Percentiles rank a stretch among this genome's conserved stretches.
Conservation (phyloP, 1,140 invertebrate species). For the Cydia pomonella region DNA sequence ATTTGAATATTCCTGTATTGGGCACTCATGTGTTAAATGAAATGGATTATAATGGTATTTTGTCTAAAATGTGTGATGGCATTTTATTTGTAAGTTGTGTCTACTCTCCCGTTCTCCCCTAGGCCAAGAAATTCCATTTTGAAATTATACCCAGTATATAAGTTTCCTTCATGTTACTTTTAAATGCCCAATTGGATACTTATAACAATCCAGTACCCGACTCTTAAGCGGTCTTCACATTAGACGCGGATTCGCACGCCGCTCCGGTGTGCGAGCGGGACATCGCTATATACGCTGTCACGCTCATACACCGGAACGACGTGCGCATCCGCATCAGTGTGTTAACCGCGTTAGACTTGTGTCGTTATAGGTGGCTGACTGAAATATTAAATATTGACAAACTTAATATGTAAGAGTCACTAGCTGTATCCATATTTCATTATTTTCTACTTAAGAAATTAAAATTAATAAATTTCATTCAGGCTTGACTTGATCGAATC, state of each 20-base stretch:
- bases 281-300: no score
- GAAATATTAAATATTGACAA: slow-evolving; percentile 36
- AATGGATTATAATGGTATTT: no score
- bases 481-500: not conserved
- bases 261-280: no score
- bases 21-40: no score
- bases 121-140: not conserved
- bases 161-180: slow-evolving; percentile 26
- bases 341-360: slow-evolving; percentile 13
- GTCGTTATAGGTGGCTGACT: slow-evolving; percentile 50
- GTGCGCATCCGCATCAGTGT: no score
- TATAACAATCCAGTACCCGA: slow-evolving; percentile 39
- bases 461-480: not conserved
- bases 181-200: slow-evolving; percentile 1
- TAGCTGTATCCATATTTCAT: slow-evolving; percentile 25
- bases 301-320: no score
- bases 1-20: no score
- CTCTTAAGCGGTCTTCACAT: no score
- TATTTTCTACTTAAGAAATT: not conserved
- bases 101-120: not conserved
- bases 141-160: slow-evolving; percentile 29
- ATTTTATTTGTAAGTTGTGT: no score
- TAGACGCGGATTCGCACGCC: not conserved
- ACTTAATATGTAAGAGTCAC: slow-evolving; percentile 25
- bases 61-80: no score